Evolutionary conservation across 2,113 vertebrate genomes (phyloP).

Genomic region (Vulpes ferrilata): DNA sequence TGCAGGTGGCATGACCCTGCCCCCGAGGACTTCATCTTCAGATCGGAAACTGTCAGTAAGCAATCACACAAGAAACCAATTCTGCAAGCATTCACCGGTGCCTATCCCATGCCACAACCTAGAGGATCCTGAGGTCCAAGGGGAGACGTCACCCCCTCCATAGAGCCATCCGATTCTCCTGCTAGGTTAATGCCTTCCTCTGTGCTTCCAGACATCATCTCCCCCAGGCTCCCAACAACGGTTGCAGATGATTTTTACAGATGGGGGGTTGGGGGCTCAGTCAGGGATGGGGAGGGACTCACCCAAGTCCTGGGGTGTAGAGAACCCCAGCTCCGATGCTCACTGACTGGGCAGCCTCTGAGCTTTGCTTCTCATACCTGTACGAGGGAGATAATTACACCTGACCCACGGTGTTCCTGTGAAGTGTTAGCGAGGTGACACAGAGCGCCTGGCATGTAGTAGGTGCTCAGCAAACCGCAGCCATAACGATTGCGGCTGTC

Average conservation of each 20-base stretch:
- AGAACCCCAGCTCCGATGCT: background rate
- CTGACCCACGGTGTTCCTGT: background rate
- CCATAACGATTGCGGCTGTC: fast-evolving
- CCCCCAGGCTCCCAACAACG: background rate
- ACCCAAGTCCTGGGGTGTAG: background rate
- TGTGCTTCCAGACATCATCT: background rate
- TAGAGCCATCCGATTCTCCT: background rate
- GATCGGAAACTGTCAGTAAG: fast-evolving
- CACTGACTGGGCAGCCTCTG: background rate
- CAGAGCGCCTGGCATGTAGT: background rate
- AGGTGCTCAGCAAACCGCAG: background rate
- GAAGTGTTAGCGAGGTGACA: background rate
- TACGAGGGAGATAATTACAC: background rate
- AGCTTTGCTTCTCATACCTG: background rate
- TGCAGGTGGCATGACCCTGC: fast-evolving
- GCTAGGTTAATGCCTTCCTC: background rate
- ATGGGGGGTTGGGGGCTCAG: background rate
- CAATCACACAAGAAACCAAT: background rate
- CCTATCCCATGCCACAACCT: no score
- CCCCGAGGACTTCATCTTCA: background rate
- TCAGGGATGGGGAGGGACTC: background rate
- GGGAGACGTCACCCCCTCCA: background rate
- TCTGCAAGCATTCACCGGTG: fast-evolving
- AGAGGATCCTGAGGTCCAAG: background rate
- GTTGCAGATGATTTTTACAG: background rate